Percentiles rank a stretch among this genome's conserved stretches.
These are phyloP conservation scores for Danio jaintianensis DNA, from an alignment of 2,797 vertebrate species.

Conservation along the genomic window DNA sequence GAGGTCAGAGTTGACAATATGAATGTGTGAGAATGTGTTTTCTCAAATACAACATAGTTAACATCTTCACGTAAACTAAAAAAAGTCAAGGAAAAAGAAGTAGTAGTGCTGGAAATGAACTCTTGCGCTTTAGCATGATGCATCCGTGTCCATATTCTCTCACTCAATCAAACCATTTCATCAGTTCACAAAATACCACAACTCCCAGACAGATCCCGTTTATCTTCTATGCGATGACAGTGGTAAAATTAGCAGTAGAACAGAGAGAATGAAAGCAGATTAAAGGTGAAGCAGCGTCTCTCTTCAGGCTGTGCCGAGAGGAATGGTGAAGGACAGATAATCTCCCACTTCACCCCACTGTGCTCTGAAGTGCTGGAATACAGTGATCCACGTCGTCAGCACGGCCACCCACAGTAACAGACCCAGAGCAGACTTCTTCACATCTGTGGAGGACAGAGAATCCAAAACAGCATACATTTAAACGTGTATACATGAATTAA, in stretches of 20 bases:
- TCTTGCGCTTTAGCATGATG: not conserved
- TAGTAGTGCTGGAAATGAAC: slow-evolving; percentile 16
- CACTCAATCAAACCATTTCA: slow-evolving; percentile 7
- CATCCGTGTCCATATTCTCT: slow-evolving; percentile 4
- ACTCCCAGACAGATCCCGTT: slow-evolving; percentile 26
- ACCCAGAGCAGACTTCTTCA: slow-evolving; percentile 88
- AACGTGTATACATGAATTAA: not conserved
- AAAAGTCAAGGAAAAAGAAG: not conserved
- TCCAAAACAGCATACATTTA: not conserved
- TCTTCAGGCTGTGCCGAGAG: slow-evolving; percentile 85
- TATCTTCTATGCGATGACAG: slow-evolving; percentile 16
- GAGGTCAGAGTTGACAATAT: not conserved
- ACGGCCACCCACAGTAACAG: slow-evolving; percentile 88
- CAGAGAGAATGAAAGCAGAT: not conserved
- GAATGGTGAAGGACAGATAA: slow-evolving; percentile 92
- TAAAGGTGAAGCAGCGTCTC: not conserved
- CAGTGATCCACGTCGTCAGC: slow-evolving; percentile 90
- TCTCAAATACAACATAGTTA: not conserved
- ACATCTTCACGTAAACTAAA: slow-evolving; percentile 1
- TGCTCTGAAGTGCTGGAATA: slow-evolving; percentile 89
- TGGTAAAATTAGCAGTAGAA: slow-evolving; percentile 19
- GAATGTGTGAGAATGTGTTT: not conserved
- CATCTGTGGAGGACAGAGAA: slow-evolving; percentile 77
- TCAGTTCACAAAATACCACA: slow-evolving; percentile 35
- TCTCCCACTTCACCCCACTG: slow-evolving; percentile 90